Evolutionary conservation across 2,888 invertebrate species (phyloP).

Genomic region (Xestia c-nigrum): DNA sequence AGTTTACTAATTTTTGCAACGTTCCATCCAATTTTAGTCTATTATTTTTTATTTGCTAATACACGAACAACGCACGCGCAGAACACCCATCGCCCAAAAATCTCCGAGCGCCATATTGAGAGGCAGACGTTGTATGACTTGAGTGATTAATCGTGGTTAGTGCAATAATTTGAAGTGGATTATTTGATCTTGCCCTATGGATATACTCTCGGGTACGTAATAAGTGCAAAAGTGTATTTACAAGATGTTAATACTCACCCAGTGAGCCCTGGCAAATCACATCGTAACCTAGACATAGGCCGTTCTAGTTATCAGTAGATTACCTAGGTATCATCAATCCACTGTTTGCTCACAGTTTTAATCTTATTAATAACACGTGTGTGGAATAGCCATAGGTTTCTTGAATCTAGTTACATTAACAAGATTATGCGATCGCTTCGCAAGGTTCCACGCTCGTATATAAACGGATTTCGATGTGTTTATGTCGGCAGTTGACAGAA

Average conservation of each 20-base stretch:
- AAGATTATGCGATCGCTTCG: constrained; percentile 92
- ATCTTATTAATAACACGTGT: constrained; percentile 93
- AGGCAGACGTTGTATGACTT: constrained; percentile 93
- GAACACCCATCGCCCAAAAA: constrained; percentile 90
- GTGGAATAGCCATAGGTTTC: constrained; percentile 92
- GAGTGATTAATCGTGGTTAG: constrained; percentile 90
- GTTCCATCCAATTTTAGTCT: constrained; percentile 74
- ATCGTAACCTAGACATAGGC: constrained; percentile 92
- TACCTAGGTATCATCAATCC: constrained; percentile 91
- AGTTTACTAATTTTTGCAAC: constrained; percentile 70
- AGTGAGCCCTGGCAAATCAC: constrained; percentile 80
- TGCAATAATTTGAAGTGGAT: constrained; percentile 90
- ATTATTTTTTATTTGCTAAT: constrained; percentile 84
- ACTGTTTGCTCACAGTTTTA: constrained; percentile 92
- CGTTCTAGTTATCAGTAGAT: constrained; percentile 92
- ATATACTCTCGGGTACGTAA: constrained; percentile 91
- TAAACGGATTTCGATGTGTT: constrained; percentile 91
- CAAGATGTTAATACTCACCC: constrained; percentile 74
- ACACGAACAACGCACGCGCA: constrained; percentile 90
- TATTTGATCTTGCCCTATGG: constrained; percentile 90
- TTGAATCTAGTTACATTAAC: constrained; percentile 95
- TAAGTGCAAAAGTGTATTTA: constrained; percentile 80
- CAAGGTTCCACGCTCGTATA: constrained; percentile 91
- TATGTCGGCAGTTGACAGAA: constrained; percentile 92
- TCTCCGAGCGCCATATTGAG: constrained; percentile 94